Evolutionary conservation across 2,888 invertebrate genomes (phyloP).

Genomic region (Orthosia gracilis): DNA sequence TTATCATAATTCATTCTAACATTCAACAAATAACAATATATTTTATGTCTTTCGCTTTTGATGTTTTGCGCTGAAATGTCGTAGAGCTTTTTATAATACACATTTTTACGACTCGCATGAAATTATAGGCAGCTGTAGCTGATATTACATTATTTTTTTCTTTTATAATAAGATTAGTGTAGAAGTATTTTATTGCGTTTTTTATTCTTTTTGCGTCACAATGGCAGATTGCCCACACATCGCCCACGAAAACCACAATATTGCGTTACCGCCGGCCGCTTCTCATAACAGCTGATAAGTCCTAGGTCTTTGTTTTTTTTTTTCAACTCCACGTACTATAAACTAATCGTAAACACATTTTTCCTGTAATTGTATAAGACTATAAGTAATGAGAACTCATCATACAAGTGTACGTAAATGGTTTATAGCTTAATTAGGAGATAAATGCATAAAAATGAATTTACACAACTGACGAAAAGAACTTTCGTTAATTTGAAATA

Average conservation of each 20-base stretch:
- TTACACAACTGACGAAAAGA: not conserved
- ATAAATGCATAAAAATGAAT: not conserved
- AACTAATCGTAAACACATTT: not conserved
- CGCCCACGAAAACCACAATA: conserved; percentile 45
- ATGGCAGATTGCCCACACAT: conserved; percentile 27
- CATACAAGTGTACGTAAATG: not conserved
- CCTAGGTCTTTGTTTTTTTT: conserved; percentile 1
- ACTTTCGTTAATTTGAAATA: not conserved
- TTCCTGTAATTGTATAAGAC: not conserved
- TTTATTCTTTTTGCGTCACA: conserved; percentile 9
- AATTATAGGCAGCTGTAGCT: conserved; percentile 51
- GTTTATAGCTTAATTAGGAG: not conserved
- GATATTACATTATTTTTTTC: conserved; percentile 13
- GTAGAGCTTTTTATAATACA: conserved; percentile 29
- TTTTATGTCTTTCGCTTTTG: conserved; percentile 42
- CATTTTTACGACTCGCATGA: conserved; percentile 38
- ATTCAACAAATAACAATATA: conserved; percentile 30
- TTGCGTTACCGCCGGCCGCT: conserved; percentile 29
- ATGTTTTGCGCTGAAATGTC: conserved; percentile 47
- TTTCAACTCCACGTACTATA: no score
- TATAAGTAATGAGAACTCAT: not conserved
- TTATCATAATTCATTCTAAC: conserved; percentile 13
- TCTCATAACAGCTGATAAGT: conserved; percentile 19
- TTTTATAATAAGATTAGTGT: conserved; percentile 23
- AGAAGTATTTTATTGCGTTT: conserved; percentile 17